Base-by-base conservation (phyloP, 2,888 invertebrate species). In the Hoplodrina blanda region DNA sequence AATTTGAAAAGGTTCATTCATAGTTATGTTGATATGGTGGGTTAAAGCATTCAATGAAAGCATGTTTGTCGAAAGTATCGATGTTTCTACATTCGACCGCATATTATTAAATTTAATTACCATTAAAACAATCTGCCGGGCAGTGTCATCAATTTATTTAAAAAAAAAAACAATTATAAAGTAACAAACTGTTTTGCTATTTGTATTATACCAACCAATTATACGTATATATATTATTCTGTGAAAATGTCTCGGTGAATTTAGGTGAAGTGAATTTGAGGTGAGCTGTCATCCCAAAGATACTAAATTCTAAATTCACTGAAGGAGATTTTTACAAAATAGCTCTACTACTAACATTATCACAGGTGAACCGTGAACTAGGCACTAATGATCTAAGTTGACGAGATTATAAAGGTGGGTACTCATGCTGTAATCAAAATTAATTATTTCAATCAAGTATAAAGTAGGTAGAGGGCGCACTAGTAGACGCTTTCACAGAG, bases 371-470 rank as follows among this genome's bases (percentile, higher is more conserved):
- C 49, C 30, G 8, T 33, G 56, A 33, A 33, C 61, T 46, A n/a
- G 46, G 37, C 37, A 59, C 63, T 69, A 69, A 78, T 62, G 49
- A 33, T 30, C 52, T 68, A 62, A 65, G 57, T 52, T 64, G 63
- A 67, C 57, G 37, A 68, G 56, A 73, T 79, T 71, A 73, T 56
- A 11, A 72, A 65, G 37, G 37, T 37, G 37, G 73, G 65, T 71
- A 75, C 73, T 83, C 63, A 61, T 61, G 62, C 63, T 72, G 68
- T 73, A 72, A 78, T 82, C 73, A 80, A 80, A 85, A 83, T 84
- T 81, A 87, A 87, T 86, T 85, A 80, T 81, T 87, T 83, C 85
- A 83, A 83, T 85, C 79, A 77, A 62, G 78, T 75, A 67, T 65
- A 73, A 69, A 70, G 69, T 72, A 62, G 67, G 69, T 72, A 61